phyloP scores from a whole-genome alignment of 2,113 vertebrate species.

The Deroptyus accipitrinus region DNA sequence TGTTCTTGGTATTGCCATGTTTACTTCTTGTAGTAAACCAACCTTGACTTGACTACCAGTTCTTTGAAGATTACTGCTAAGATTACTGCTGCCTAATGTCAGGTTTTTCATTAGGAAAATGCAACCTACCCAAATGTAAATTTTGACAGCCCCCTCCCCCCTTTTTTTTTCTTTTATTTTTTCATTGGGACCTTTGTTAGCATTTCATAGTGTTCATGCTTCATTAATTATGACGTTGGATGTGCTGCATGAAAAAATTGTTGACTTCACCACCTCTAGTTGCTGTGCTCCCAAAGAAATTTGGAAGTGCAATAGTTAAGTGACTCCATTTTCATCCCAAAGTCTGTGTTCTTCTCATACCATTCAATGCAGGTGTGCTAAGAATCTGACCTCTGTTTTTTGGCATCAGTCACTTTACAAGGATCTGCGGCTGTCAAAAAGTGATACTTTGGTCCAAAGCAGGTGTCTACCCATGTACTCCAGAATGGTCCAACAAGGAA shows the following conservation, averaged over 20 bases:
- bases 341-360: slow-evolving; percentile 45
- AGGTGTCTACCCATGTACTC: background rate
- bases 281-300: background rate
- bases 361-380: slow-evolving; percentile 12
- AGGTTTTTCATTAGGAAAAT: background rate
- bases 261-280: background rate
- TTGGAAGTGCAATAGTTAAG: background rate
- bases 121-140: background rate
- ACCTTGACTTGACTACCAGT: background rate
- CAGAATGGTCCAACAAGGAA: background rate
- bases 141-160: accelerated
- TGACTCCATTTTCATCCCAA: slow-evolving; percentile 38
- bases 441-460: background rate
- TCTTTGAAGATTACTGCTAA: background rate
- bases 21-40: background rate
- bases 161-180: background rate
- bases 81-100: background rate
- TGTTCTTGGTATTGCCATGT: background rate
- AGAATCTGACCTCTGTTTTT: slow-evolving; percentile 15
- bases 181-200: background rate
- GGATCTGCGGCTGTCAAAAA: background rate
- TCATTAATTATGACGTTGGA: background rate
- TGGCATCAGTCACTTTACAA: background rate
- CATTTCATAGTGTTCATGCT: background rate
- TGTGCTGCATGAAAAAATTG: slow-evolving; percentile 43